These are phyloP conservation scores for Nasonia giraulti DNA, from an alignment of 1,140 invertebrate species.

Conservation along the genomic window DNA sequence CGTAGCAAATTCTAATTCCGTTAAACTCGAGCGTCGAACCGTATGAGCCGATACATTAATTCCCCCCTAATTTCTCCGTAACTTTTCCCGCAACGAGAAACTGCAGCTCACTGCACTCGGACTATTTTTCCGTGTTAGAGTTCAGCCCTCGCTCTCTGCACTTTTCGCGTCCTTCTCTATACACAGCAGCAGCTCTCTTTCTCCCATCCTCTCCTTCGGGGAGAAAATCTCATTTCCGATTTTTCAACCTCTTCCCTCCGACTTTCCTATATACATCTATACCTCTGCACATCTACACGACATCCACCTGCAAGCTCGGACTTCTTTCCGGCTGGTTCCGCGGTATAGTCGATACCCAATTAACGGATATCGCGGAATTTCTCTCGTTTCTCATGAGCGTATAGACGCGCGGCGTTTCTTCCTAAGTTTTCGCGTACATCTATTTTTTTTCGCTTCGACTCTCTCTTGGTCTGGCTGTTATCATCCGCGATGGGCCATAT, in stretches of 20 bases:
- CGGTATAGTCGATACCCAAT: constrained; percentile 51
- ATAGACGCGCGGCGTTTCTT: not conserved
- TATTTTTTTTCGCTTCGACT: not conserved
- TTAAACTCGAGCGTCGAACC: not conserved
- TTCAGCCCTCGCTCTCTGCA: not conserved
- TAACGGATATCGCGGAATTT: constrained; percentile 50
- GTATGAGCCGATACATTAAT: constrained; percentile 18
- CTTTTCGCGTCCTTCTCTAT: not conserved
- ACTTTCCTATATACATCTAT: not conserved
- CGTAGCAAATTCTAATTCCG: not conserved
- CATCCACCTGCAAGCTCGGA: not conserved
- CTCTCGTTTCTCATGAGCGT: constrained; percentile 7
- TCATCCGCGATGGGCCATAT: not conserved
- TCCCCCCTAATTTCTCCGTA: constrained; percentile 6
- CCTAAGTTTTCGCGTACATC: not conserved
- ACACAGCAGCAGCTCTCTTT: not conserved
- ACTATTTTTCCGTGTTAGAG: constrained; percentile 26
- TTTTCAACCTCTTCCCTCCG: constrained; percentile 41
- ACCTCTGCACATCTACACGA: not conserved
- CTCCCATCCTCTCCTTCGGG: not conserved
- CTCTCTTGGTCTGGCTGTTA: not conserved
- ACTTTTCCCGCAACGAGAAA: not conserved
- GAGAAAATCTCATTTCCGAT: constrained; percentile 56
- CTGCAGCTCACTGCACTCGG: not conserved
- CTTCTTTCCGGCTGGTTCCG: constrained; percentile 6